These are phyloP conservation scores for Amphipoea oculea DNA, from an alignment of 2,888 invertebrate genomes.

Conservation along the genomic window DNA sequence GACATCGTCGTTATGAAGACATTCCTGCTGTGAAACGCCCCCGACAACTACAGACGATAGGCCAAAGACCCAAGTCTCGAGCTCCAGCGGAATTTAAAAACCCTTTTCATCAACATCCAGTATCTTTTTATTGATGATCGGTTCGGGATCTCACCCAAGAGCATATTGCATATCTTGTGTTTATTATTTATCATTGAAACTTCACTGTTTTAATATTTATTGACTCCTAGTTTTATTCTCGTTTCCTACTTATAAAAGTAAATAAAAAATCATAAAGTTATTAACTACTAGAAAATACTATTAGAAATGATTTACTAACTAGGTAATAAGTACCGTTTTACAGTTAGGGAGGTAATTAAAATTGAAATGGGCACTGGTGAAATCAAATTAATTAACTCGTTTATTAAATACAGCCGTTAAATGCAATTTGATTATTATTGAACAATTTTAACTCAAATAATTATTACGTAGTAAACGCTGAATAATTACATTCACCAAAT, in stretches of 20 bases:
- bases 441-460: constrained; percentile 12
- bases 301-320: background rate
- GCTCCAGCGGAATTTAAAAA: background rate
- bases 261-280: background rate
- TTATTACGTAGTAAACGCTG: constrained; percentile 14
- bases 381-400: background rate
- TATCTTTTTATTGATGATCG: background rate
- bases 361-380: background rate
- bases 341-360: background rate
- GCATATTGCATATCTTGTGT: background rate
- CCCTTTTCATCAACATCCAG: background rate
- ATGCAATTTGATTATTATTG: constrained; percentile 20
- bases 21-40: constrained; percentile 58
- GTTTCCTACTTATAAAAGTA: background rate
- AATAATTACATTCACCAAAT: constrained; percentile 38
- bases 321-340: background rate
- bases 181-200: background rate
- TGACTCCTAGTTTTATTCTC: background rate
- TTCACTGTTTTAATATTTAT: background rate
- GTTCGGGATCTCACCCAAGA: no score
- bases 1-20: constrained; percentile 69
- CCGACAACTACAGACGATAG: constrained; percentile 33
- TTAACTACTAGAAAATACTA: no score
- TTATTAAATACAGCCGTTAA: constrained; percentile 16
- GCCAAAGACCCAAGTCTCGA: background rate